Evolutionary conservation across 2,797 vertebrate species (phyloP).

Genomic region (Cetoscarus ocellatus): DNA sequence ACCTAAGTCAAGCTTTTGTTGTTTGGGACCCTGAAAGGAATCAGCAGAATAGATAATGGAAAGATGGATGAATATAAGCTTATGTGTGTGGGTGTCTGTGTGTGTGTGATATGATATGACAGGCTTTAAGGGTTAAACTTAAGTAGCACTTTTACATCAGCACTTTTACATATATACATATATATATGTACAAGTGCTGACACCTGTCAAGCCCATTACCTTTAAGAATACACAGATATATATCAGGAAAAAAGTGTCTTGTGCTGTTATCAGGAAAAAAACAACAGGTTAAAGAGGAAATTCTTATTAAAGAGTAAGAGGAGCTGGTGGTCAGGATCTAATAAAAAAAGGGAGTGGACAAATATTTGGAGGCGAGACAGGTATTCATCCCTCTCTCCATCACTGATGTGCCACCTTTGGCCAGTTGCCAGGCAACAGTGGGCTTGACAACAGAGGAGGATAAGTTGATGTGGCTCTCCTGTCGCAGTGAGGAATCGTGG

Average conservation of each 20-base stretch:
- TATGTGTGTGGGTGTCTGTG: too few species aligned
- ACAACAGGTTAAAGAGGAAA: background rate
- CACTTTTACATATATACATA: too few species aligned
- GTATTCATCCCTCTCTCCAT: slow-evolving; percentile 6
- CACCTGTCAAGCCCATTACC: too few species aligned
- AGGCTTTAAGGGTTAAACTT: too few species aligned
- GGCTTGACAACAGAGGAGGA: slow-evolving; percentile 60
- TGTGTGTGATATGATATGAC: too few species aligned
- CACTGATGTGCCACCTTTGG: slow-evolving; percentile 53
- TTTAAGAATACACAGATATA: background rate
- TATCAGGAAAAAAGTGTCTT: background rate
- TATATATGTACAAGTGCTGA: too few species aligned
- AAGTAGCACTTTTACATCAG: too few species aligned
- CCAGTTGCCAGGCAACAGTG: slow-evolving; percentile 79
- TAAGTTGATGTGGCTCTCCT: slow-evolving; percentile 48
- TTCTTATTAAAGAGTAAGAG: background rate
- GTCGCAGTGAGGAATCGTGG: slow-evolving; percentile 29
- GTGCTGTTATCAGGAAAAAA: background rate
- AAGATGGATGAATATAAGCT: too few species aligned
- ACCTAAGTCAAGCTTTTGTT: too few species aligned
- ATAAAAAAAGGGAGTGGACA: background rate
- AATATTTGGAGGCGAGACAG: slow-evolving; percentile 5
- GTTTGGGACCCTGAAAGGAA: too few species aligned
- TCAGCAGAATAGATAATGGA: too few species aligned
- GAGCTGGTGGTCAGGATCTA: background rate